Percentiles rank a stretch among this genome's conserved stretches.
These are phyloP conservation scores for Sinella curviseta DNA, from an alignment of 1,140 invertebrate species.

Conservation along the genomic window DNA sequence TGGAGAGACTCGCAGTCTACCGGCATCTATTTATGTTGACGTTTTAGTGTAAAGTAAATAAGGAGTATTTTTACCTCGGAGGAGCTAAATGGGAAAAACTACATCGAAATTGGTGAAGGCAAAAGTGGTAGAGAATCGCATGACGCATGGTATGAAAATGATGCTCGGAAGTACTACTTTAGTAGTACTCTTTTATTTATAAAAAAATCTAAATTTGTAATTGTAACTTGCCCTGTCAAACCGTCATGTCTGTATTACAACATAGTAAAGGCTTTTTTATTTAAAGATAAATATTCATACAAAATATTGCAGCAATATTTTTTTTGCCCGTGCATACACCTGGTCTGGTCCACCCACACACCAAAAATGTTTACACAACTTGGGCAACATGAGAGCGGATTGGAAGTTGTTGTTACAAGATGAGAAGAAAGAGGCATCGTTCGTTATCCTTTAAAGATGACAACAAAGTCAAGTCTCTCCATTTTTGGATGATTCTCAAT, in stretches of 20 bases:
- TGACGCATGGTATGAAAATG: neutral
- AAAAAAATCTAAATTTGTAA: neutral
- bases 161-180: neutral
- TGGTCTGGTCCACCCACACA: neutral
- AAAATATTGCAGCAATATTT: neutral
- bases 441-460: neutral
- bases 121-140: neutral
- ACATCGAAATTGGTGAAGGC: neutral
- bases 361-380: neutral
- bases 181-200: neutral
- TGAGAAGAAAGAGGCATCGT: neutral
- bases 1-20: constrained; percentile 16
- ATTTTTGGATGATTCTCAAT: constrained; percentile 11
- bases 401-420: neutral
- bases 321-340: neutral
- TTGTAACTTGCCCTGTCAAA: neutral
- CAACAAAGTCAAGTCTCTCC: neutral
- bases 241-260: neutral
- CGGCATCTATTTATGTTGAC: constrained; percentile 17
- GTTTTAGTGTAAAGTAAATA: neutral
- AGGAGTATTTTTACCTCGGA: neutral
- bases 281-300: neutral
- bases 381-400: neutral
- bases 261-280: no score
- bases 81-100: neutral